phyloP scores from a whole-genome alignment of 2,888 invertebrate species.

The Gerosis bhagava region DNA sequence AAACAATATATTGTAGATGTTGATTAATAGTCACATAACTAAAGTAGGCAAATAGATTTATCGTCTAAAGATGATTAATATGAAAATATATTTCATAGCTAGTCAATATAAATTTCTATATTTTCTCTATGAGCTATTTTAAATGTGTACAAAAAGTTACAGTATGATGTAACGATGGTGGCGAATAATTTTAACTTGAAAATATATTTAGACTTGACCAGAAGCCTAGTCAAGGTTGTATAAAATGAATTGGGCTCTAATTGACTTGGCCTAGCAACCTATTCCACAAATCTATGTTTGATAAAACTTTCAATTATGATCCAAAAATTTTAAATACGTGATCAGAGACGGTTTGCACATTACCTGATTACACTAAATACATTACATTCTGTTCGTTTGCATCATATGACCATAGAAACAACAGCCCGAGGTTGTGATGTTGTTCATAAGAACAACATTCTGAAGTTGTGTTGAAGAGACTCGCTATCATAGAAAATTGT shows the following conservation, averaged over 20 bases:
- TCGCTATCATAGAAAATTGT: too few relatives aligned
- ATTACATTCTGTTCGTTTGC: too few relatives aligned
- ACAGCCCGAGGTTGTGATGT: too few relatives aligned
- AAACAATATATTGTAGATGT: conserved; percentile 1
- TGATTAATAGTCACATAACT: background rate
- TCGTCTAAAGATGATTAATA: background rate
- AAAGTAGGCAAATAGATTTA: conserved; percentile 1
- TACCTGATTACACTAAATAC: too few relatives aligned
- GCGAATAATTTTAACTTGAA: conserved; percentile 16
- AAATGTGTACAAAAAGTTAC: conserved; percentile 21
- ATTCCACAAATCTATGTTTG: conserved; percentile 32
- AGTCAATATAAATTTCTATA: conserved; percentile 18
- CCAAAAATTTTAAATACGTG: too few relatives aligned
- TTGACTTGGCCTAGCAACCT: conserved; percentile 27
- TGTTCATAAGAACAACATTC: too few relatives aligned
- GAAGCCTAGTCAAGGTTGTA: conserved; percentile 18
- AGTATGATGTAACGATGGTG: too few relatives aligned
- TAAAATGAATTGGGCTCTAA: conserved; percentile 7
- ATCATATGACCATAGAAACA: too few relatives aligned
- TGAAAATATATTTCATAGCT: too few relatives aligned
- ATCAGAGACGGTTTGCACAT: too few relatives aligned
- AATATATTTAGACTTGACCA: conserved; percentile 14
- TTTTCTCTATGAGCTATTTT: conserved; percentile 14
- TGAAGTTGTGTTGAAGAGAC: too few relatives aligned
- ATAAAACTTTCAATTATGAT: too few relatives aligned